Percentiles rank a stretch among this genome's conserved stretches.
phyloP scores from a whole-genome alignment of 2,888 invertebrate species.

The Pseudeuparius sepicola region DNA sequence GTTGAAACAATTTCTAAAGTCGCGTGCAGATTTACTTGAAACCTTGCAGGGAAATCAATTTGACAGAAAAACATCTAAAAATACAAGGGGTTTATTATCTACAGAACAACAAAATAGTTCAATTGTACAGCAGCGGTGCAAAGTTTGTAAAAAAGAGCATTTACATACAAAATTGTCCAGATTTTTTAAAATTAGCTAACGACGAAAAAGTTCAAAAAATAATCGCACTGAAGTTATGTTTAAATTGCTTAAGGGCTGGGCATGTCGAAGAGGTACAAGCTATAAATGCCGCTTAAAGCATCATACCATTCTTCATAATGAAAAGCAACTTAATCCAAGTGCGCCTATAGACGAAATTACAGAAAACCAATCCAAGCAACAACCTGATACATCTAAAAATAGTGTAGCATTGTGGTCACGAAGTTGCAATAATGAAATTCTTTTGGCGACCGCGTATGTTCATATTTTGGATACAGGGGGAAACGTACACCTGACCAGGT shows the following conservation, averaged over 20 bases:
- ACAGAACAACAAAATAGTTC: background rate
- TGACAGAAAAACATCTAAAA: slow-evolving; percentile 2
- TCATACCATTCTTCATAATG: slow-evolving; percentile 4
- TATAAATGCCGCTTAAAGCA: slow-evolving; percentile 1
- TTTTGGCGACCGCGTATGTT: slow-evolving; percentile 4
- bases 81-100: background rate
- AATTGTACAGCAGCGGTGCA: background rate
- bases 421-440: too few species aligned
- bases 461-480: slow-evolving; percentile 1
- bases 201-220: background rate
- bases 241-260: slow-evolving; percentile 8
- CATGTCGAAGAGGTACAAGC: background rate
- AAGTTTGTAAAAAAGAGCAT: slow-evolving; percentile 4
- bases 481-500: background rate
- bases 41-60: slow-evolving; percentile 1
- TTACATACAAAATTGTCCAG: slow-evolving; percentile 2
- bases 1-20: slow-evolving; percentile 9
- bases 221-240: slow-evolving; percentile 2
- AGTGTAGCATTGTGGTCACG: too few species aligned
- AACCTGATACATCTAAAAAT: too few species aligned
- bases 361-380: too few species aligned
- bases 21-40: slow-evolving; percentile 3
- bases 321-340: too few species aligned
- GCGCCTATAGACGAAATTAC: too few species aligned
- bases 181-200: slow-evolving; percentile 5